Evolutionary conservation across 2,888 invertebrate genomes (phyloP), one percentile per base, ranked within the genome.

Genomic region (Mesorhabditis sp.): DNA sequence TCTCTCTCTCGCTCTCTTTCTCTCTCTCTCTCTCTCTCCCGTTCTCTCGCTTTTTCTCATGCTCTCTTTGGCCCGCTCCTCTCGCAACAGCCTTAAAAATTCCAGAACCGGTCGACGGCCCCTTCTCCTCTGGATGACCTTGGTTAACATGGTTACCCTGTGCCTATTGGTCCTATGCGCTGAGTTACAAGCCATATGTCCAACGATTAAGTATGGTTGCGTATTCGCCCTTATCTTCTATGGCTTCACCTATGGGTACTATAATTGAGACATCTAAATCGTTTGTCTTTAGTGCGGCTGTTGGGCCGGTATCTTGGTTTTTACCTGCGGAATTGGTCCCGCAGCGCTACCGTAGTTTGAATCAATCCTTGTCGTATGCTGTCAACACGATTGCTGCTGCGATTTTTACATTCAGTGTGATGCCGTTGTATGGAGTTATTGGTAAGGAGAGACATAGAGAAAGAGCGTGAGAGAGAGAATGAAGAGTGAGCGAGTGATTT

Each of bases 301-400:
- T 81, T 3, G 82, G 82, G 1, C 80, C 82, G 5, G 77, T 81
- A 5, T 73, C 77, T 4, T 82, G 81, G 81, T 82, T 80, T 70
- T 73, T 82, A 7, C 73, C 76, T 2, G 76, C 80, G 0, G 82
- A 82, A 64, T 65, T 82, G 65, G 78, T 80, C 4, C 80, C 80
- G 4, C 81, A 82, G 67, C 69, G 72, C 15, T 77, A 82, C 72
- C 79, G 82, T 45, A 76, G 76, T 45, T 66, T 76, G 10, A 74
- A 76, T 13, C 82, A 82, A 69, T 78, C 79, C 0, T 67, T 78
- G 7, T 76, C 76, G 43, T 80, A 77, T 65, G 77, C 76, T 0
- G 74, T 81, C 44, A 81, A 81, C 68, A 80, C 80, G 0, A 43
- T 79, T 4, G 75, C 76, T 73, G 75, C 79, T 5, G 74, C 80